Conservation (phyloP, 2,113 vertebrate species). For the Elephas maximus region DNA sequence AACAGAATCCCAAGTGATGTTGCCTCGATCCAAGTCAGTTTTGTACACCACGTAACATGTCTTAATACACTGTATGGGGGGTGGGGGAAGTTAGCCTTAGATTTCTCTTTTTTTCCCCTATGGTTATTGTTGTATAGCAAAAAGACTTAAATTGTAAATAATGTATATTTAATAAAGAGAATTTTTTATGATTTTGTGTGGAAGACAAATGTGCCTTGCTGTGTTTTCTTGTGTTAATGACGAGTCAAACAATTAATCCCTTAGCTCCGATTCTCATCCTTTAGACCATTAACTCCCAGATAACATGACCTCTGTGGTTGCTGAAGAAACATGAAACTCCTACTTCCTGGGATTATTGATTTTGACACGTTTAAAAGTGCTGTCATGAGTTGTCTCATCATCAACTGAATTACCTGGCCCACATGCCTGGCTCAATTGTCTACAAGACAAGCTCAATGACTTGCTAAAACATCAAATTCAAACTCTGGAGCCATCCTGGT, state of each 20-base stretch:
- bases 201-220: slow-evolving; percentile 85
- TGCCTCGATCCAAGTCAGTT: slow-evolving; percentile 88
- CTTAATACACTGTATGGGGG: slow-evolving; percentile 86
- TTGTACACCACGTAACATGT: slow-evolving; percentile 89
- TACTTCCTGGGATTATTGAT: slow-evolving; percentile 69
- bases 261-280: slow-evolving; percentile 37
- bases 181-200: slow-evolving; percentile 93
- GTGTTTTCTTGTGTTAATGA: slow-evolving; percentile 82
- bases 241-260: slow-evolving; percentile 62
- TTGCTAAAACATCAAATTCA: background rate
- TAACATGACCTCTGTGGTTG: slow-evolving; percentile 38
- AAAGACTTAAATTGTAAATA: slow-evolving; percentile 94
- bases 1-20: slow-evolving; percentile 85
- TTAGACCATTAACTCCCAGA: slow-evolving; percentile 66
- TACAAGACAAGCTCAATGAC: background rate
- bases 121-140: slow-evolving; percentile 93
- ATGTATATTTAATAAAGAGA: slow-evolving; percentile 96
- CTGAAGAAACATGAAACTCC: slow-evolving; percentile 76
- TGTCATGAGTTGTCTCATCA: slow-evolving; percentile 49
- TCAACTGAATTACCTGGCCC: background rate
- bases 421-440: background rate
- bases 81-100: slow-evolving; percentile 88
- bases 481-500: background rate
- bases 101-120: slow-evolving; percentile 91
- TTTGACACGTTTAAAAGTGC: slow-evolving; percentile 73